Evolutionary conservation across 2,113 vertebrate species (phyloP).

Genomic region (Tetrax tetrax): DNA sequence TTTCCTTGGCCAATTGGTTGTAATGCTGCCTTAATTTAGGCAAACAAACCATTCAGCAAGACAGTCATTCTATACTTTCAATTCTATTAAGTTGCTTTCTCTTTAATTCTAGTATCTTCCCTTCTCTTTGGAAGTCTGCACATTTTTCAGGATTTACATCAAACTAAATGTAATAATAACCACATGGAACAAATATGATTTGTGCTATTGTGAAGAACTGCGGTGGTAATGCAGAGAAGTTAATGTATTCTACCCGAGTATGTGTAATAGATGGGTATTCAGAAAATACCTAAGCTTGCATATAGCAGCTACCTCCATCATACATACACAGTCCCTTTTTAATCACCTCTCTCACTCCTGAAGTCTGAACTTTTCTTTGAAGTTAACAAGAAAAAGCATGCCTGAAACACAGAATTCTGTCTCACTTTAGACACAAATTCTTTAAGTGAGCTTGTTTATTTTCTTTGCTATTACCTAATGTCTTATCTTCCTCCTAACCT

Average conservation of each 20-base stretch:
- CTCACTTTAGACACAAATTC: background rate
- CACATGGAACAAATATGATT: background rate
- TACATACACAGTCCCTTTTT: background rate
- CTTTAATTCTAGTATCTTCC: background rate
- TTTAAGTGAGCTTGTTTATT: background rate
- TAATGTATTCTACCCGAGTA: background rate
- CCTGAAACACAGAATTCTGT: background rate
- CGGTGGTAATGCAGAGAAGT: background rate
- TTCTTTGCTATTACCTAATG: background rate
- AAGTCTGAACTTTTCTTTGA: background rate
- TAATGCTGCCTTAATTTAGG: background rate
- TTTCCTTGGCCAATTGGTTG: background rate
- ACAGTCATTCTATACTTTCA: background rate
- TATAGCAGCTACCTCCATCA: background rate
- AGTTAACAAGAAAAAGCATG: background rate
- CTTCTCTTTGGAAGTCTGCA: background rate
- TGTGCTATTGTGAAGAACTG: background rate
- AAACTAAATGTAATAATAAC: background rate
- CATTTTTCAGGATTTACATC: background rate
- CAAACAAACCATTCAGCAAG: background rate
- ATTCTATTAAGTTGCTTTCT: background rate
- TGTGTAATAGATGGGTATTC: background rate
- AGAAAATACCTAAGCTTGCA: background rate
- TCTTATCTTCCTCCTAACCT: background rate
- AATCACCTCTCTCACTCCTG: background rate